Conservation (phyloP, 2,113 vertebrate species). For the Crotophaga sulcirostris region DNA sequence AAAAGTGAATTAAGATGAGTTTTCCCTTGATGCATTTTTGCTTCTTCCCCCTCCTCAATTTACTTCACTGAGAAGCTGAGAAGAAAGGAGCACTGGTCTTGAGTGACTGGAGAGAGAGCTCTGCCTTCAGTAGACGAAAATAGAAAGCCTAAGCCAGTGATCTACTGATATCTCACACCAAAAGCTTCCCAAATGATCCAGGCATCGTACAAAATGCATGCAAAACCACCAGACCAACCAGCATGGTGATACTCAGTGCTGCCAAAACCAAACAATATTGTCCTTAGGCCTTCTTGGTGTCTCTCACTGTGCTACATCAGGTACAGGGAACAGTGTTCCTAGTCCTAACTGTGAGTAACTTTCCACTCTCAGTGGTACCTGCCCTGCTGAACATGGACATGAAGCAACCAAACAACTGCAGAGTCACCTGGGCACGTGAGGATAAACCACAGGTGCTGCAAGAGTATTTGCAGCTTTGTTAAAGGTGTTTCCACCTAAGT, state of each 20-base stretch:
- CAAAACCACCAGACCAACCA: background rate
- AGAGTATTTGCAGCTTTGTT: background rate
- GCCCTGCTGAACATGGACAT: background rate
- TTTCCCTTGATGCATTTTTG: background rate
- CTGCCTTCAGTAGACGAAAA: background rate
- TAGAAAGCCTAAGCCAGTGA: background rate
- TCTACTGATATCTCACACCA: background rate
- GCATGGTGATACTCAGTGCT: background rate
- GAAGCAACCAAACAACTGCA: background rate
- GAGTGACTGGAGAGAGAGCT: background rate
- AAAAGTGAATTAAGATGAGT: background rate
- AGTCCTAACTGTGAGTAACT: background rate
- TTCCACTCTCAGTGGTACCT: background rate
- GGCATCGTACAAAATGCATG: background rate
- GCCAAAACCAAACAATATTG: accelerated
- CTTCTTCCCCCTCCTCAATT: background rate
- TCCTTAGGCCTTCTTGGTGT: background rate
- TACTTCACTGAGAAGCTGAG: background rate
- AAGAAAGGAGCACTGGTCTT: background rate
- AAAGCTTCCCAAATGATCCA: background rate
- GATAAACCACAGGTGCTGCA: accelerated
- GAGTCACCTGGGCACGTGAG: accelerated
- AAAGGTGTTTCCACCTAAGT: background rate
- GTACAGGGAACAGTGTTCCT: background rate
- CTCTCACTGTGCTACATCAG: accelerated